Evolutionary conservation across 2,888 invertebrate genomes (phyloP).

Genomic region (Anagyrus pseudococci): DNA sequence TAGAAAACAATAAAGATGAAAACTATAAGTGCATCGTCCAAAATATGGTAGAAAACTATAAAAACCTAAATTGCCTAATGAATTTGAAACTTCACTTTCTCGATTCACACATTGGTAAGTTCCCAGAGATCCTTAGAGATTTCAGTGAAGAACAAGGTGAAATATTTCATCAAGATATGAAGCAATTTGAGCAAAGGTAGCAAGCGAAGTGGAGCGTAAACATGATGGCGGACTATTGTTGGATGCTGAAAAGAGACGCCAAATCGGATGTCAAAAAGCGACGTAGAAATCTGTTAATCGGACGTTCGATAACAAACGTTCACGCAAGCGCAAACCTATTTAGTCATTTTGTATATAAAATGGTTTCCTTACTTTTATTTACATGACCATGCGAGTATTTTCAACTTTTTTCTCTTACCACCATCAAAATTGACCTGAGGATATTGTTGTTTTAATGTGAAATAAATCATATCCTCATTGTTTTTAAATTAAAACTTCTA

Average conservation of each 20-base stretch:
- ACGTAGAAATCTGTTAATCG: no score
- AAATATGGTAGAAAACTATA: constrained; percentile 39
- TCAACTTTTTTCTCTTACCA: no score
- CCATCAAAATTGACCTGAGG: no score
- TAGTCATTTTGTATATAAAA: no score
- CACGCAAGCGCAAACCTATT: no score
- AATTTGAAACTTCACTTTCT: constrained; percentile 48
- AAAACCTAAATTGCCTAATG: constrained; percentile 41
- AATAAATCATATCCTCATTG: no score
- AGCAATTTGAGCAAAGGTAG: not conserved
- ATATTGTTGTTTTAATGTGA: no score
- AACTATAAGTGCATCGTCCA: constrained; percentile 35
- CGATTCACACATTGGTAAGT: constrained; percentile 39
- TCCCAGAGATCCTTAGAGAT: constrained; percentile 1
- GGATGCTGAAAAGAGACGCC: not conserved
- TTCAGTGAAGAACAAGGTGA: not conserved
- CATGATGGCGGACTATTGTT: constrained; percentile 5
- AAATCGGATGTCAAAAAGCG: no score
- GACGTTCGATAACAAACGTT: no score
- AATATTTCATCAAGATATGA: not conserved
- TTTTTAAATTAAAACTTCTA: no score
- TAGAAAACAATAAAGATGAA: constrained; percentile 35
- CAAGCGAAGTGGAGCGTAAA: not conserved
- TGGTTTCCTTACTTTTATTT: no score
- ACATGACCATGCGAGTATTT: no score